Conservation (phyloP, 64 coral and sea anemone genomes). For the Pocillopora verrucosa region DNA sequence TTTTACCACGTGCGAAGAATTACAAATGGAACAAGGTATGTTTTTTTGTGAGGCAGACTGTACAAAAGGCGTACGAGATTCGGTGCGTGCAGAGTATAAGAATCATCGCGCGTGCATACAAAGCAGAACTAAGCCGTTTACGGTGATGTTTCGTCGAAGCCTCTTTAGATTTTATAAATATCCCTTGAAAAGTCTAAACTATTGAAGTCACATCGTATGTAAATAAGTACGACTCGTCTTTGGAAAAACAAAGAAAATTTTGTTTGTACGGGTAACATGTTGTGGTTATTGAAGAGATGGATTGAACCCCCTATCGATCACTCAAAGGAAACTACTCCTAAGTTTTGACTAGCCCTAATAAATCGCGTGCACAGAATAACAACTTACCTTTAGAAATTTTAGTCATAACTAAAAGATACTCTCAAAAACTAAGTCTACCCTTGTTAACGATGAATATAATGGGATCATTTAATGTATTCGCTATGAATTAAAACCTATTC, state of each 20-base stretch:
- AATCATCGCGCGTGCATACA: conserved; percentile 5
- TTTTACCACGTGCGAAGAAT: conserved; percentile 23
- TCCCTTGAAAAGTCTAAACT: background rate
- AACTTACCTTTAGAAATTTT: background rate
- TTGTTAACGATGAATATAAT: conserved; percentile 14
- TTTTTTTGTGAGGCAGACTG: background rate
- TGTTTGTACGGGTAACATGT: conserved; percentile 25
- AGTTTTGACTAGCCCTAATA: background rate
- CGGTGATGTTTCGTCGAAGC: background rate
- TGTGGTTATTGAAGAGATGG: background rate
- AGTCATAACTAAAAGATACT: background rate
- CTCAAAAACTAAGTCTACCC: background rate
- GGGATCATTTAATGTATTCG: conserved; percentile 30
- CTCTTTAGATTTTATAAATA: conserved; percentile 36
- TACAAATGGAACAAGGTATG: conserved; percentile 24
- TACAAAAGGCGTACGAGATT: background rate
- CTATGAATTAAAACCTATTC: conserved; percentile 36
- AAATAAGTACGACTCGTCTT: conserved; percentile 15
- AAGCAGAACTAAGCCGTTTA: background rate
- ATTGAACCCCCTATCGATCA: background rate
- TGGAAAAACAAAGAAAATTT: conserved; percentile 14
- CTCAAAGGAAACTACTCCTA: background rate
- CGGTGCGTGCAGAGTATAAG: background rate
- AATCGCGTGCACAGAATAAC: background rate
- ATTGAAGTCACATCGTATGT: conserved; percentile 27